Conservation (phyloP, 2,888 invertebrate genomes). For the Kryphioiulus occultus region DNA sequence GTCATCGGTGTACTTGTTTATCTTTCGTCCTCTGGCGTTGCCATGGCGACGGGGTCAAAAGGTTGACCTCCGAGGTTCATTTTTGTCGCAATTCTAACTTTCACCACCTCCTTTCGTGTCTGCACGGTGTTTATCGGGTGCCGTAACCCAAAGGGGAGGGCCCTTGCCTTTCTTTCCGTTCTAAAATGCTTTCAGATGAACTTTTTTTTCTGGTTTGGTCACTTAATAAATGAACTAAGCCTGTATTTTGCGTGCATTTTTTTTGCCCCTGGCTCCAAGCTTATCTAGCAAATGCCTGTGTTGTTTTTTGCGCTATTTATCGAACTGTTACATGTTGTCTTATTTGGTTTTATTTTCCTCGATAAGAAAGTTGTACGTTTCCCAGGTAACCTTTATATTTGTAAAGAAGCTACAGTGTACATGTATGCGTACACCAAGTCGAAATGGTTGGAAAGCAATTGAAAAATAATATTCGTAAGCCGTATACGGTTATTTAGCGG, state of each 20-base stretch:
- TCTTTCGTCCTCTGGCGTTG: not conserved
- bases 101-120: constrained; percentile 18
- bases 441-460: not conserved
- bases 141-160: constrained; percentile 32
- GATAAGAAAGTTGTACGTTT: not conserved
- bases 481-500: not conserved
- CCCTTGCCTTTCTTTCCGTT: not conserved
- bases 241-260: constrained; percentile 15
- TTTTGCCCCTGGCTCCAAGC: not conserved
- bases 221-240: constrained; percentile 36
- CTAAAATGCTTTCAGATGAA: constrained; percentile 20
- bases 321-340: constrained; percentile 9
- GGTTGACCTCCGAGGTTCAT: constrained; percentile 27
- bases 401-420: not conserved
- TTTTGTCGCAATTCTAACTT: constrained; percentile 32
- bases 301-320: not conserved
- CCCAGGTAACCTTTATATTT: constrained; percentile 4
- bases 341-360: not conserved
- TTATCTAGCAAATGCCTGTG: not conserved
- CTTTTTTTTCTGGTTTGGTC: constrained; percentile 1
- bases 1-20: constrained; percentile 13
- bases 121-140: constrained; percentile 1
- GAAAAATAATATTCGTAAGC: not conserved
- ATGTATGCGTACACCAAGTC: not conserved
- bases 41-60: constrained; percentile 17